phyloP scores from a whole-genome alignment of 2,888 invertebrate species.

The Cyrtodaria siliqua region DNA sequence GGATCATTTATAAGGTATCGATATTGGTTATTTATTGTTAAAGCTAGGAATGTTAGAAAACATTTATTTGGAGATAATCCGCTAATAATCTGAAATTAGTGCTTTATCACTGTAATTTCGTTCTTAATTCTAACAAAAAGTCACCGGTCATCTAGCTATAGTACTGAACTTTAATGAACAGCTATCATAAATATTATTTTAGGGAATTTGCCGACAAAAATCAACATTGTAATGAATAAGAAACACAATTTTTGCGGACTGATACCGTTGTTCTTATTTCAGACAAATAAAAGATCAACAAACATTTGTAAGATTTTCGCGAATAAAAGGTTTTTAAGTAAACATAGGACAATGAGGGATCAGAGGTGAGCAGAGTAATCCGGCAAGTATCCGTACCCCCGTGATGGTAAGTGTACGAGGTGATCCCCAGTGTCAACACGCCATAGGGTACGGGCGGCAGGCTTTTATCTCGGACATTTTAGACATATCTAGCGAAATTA shows the following conservation, averaged over 20 bases:
- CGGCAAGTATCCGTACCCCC: conserved; percentile 2
- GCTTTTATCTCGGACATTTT: conserved; percentile 57
- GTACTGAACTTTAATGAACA: conserved; percentile 20
- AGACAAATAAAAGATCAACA: conserved; percentile 43
- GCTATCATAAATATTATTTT: conserved; percentile 24
- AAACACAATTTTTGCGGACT: conserved; percentile 20
- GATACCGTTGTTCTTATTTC: conserved; percentile 22
- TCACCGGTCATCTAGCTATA: conserved; percentile 28
- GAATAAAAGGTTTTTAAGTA: conserved; percentile 52
- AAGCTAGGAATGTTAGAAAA: conserved; percentile 29
- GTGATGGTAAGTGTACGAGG: conserved; percentile 10
- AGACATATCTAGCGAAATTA: conserved; percentile 58
- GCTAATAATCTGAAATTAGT: conserved; percentile 39
- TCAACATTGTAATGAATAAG: conserved; percentile 43
- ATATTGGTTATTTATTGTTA: conserved; percentile 47
- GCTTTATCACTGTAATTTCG: conserved; percentile 14
- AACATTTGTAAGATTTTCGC: conserved; percentile 48
- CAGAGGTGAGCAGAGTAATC: not conserved
- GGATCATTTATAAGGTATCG: conserved; percentile 4
- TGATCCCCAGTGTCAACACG: conserved; percentile 43
- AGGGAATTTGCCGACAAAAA: conserved; percentile 15
- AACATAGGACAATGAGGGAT: conserved; percentile 43
- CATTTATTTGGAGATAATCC: conserved; percentile 41
- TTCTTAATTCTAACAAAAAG: not conserved
- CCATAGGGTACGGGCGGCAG: conserved; percentile 17